Evolutionary conservation across 2,797 vertebrate species (phyloP), one percentile per base, ranked within the genome.

Genomic region (Sebastes steindachneri): DNA sequence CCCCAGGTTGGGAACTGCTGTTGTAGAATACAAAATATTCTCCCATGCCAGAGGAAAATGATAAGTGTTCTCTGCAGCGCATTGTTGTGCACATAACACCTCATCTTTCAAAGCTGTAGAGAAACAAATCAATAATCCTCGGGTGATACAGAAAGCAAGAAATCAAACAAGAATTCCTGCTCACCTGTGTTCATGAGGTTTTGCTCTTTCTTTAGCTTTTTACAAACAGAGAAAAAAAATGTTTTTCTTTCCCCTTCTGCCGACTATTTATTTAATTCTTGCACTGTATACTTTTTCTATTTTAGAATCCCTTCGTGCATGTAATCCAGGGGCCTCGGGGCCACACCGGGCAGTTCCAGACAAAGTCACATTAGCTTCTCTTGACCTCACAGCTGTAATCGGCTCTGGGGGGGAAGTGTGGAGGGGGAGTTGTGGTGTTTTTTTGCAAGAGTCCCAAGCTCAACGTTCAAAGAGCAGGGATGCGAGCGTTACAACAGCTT

Each of bases 291-390:
- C 45, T 78, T 83, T 83, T 84, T 68, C 29, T 70, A 45, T 90
- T 83, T 83, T 72, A 37, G 75, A 85, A 86, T 72, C 75, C 69
- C 66, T 79, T 48, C 7, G 58, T 83, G 82, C 86, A 73, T 88
- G 77, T 90, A 87, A 93, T 93, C 88, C 82, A n/a, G 69, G 59
- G 82, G 65, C 82, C 86, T 86, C 35, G 1, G 75, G 86, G 75
- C 75, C 86, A 79, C 54, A 4, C 45, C 4, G n/a, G 69, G 69
- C 75, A 68, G 31, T 68, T 84, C 68, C 90, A 93, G 85, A 92
- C 90, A 93, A 92, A 89, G 90, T 91, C 88, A 89, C 83, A 88
- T 93, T 93, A 94, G 90, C 92, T 93, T 88, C 82, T 84, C 73
- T 78, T 86, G 88, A 90, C 91, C 92, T 86, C 78, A 19, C 83